Evolutionary conservation across 1,140 invertebrate species (phyloP).

Genomic region (Zeugodacus cucurbitae): DNA sequence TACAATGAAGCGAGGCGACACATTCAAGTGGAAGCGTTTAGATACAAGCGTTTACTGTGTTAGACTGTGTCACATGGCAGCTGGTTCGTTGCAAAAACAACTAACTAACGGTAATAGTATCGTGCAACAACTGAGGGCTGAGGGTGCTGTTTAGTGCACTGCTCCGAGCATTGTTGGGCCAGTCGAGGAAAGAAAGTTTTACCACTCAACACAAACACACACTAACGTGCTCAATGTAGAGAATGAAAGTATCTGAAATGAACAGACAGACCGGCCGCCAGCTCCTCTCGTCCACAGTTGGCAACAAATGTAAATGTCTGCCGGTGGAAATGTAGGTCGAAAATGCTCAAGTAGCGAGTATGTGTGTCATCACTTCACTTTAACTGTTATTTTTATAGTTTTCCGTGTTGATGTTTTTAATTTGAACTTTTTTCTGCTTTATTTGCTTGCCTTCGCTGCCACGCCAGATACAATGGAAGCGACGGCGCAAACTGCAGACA

Average conservation of each 20-base stretch:
- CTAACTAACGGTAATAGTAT: background rate
- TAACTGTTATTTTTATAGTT: background rate
- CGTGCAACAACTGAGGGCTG: background rate
- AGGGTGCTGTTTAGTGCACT: background rate
- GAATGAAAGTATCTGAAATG: background rate
- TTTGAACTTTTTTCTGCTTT: background rate
- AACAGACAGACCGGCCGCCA: background rate
- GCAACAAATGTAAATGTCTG: background rate
- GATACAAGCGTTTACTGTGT: background rate
- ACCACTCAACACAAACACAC: background rate
- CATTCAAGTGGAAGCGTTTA: conserved; percentile 1
- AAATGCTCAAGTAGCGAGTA: background rate
- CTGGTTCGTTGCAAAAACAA: background rate
- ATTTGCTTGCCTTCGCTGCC: background rate
- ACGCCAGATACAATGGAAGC: background rate
- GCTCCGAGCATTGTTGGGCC: background rate
- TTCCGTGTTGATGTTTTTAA: background rate
- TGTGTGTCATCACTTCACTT: background rate
- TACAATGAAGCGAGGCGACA: background rate
- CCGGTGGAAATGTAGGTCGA: background rate
- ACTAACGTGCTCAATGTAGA: too few species aligned
- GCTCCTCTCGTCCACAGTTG: background rate
- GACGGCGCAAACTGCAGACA: background rate
- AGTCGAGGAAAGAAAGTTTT: background rate
- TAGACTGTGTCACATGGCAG: background rate